Evolutionary conservation across 2,888 invertebrate genomes (phyloP), one percentile per base, ranked within the genome.

Genomic region (Pristionchus fissidentatus): DNA sequence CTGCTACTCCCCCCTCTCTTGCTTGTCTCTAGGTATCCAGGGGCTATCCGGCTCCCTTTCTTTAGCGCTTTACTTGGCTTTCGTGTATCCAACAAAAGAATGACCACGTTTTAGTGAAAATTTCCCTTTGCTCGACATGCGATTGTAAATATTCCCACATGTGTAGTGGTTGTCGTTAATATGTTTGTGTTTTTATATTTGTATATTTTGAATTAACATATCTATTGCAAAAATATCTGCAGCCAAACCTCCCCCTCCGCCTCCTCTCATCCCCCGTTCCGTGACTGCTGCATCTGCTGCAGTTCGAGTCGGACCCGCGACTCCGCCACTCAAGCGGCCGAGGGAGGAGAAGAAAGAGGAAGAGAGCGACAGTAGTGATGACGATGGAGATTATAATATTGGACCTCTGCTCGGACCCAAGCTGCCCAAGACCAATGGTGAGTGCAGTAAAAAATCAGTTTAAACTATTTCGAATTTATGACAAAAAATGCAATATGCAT

Each of bases 371-470:
- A 41, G 38, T 2, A 46, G 35, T 3, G 70, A 41, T 1, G 66
- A 49, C 8, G 70, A 70, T 19, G 41, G 43, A 26, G 70, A 70
- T 26, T 38, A 70, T 38, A 70, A n/a, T 10, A 41, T 4, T 3
- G n/a, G 41, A 41, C 70, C 43, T 32, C 8, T 19, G 1, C 26
- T 70, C 70, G 70, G 70, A 41, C 70, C 70, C 7, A 38, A 70
- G 26, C 70, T 43, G 32, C 70, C 41, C 43, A 70, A 70, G 70
- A 70, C 38, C 41, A 75, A 75, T 46, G 49, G 75, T 49, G 49
- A 75, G 75, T n/a, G n/a, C n/a, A n/a, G n/a, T n/a, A n/a, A n/a
- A n/a, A n/a, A n/a, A n/a, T n/a, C n/a, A n/a, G n/a, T n/a, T n/a
- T n/a, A n/a, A n/a, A n/a, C n/a, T n/a, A n/a, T n/a, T n/a, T n/a